A percentile compares a stretch with the other conserved stretches of the same genome.
These are phyloP conservation scores for Emmelina monodactyla DNA, from an alignment of 2,888 invertebrate species.

Conservation along the genomic window DNA sequence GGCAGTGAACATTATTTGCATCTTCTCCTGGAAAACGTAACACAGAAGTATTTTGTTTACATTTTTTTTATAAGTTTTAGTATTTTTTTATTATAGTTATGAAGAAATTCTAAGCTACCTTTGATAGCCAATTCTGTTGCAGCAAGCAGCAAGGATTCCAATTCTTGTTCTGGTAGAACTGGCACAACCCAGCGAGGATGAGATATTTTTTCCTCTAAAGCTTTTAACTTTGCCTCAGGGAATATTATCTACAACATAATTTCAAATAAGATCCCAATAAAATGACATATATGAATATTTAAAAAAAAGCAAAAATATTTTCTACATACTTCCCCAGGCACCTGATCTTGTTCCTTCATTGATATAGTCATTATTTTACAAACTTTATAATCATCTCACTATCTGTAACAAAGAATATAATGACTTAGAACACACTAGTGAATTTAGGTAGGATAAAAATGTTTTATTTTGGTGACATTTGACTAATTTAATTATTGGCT, in stretches of 20 bases:
- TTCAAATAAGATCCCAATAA: slow-evolving; percentile 3
- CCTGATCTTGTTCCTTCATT: slow-evolving; percentile 60
- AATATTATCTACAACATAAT: slow-evolving; percentile 61
- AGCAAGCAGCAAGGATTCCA: slow-evolving; percentile 89
- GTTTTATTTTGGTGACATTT: too few relatives aligned
- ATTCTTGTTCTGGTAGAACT: slow-evolving; percentile 94
- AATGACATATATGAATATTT: slow-evolving; percentile 4
- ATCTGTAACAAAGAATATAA: slow-evolving; percentile 24
- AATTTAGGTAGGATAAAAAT: too few relatives aligned
- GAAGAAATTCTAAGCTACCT: slow-evolving; percentile 55
- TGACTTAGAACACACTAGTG: too few relatives aligned
- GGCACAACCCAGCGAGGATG: slow-evolving; percentile 97
- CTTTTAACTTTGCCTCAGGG: slow-evolving; percentile 85
- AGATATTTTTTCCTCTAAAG: slow-evolving; percentile 95
- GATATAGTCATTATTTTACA: slow-evolving; percentile 60
- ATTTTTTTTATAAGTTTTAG: slow-evolving; percentile 3
- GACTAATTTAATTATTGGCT: too few relatives aligned
- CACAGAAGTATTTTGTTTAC: slow-evolving; percentile 3
- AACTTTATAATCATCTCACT: slow-evolving; percentile 49
- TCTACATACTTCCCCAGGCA: slow-evolving; percentile 53
- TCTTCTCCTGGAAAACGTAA: slow-evolving; percentile 73
- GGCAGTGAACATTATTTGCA: slow-evolving; percentile 87
- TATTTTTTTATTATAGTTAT: slow-evolving; percentile 4
- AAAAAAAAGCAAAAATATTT: not conserved
- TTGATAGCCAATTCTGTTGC: slow-evolving; percentile 86